Evolutionary conservation across 2,888 invertebrate genomes (phyloP).

Genomic region (Ellobium chinense): DNA sequence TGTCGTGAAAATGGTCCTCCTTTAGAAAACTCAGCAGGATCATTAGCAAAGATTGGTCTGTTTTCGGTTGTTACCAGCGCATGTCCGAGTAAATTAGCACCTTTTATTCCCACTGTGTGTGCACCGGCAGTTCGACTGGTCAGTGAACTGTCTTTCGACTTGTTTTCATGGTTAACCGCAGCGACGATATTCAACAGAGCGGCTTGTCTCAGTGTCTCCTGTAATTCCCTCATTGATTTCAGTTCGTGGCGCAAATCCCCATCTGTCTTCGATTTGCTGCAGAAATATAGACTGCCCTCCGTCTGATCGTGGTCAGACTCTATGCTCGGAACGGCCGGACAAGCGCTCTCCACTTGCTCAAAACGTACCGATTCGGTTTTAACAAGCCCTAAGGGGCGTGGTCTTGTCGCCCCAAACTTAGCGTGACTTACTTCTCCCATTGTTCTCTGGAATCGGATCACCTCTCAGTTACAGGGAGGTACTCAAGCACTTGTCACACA

Average conservation of each 20-base stretch:
- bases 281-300: not conserved
- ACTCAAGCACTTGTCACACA: too few relatives aligned
- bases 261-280: not conserved
- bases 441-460: too few relatives aligned
- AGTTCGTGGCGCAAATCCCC: not conserved
- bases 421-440: slow-evolving; percentile 15
- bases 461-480: too few relatives aligned
- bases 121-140: not conserved
- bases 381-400: slow-evolving; percentile 45
- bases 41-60: not conserved
- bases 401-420: not conserved
- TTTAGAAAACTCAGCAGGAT: not conserved
- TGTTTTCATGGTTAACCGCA: slow-evolving; percentile 56
- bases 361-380: slow-evolving; percentile 32
- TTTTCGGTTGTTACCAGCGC: not conserved
- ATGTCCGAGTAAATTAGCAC: not conserved
- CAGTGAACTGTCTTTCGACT: not conserved
- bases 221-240: slow-evolving; percentile 50
- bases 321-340: too few relatives aligned
- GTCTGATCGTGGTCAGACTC: not conserved
- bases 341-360: not conserved
- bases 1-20: not conserved
- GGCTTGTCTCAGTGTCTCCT: slow-evolving; percentile 60
- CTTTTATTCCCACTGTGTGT: not conserved
- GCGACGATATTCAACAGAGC: slow-evolving; percentile 68